Evolutionary conservation across 2,797 vertebrate genomes (phyloP).

Genomic region (Echeneis naucrates): DNA sequence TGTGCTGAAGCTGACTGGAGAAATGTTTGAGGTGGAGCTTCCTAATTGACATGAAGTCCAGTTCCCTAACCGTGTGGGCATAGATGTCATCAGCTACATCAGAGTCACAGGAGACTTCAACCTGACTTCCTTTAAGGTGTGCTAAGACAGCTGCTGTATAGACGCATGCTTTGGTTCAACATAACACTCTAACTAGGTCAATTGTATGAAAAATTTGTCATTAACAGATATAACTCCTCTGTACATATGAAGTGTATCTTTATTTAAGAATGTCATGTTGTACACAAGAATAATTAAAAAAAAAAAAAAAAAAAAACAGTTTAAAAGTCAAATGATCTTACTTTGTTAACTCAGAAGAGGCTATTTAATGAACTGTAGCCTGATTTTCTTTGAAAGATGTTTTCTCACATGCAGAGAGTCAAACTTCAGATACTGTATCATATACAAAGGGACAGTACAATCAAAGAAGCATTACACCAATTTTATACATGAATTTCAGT

Average conservation of each 20-base stretch:
- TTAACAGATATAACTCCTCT: not conserved
- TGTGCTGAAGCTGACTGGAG: constrained; percentile 76
- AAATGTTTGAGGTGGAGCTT: constrained; percentile 86
- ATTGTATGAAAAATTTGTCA: not conserved
- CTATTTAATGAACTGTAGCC: not conserved
- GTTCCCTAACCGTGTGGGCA: constrained; percentile 84
- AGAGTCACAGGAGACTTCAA: constrained; percentile 79
- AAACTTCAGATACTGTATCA: not conserved
- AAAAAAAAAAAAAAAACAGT: no score
- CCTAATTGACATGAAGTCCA: constrained; percentile 80
- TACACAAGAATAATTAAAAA: constrained; percentile 9
- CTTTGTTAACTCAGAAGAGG: not conserved
- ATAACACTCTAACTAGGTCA: not conserved
- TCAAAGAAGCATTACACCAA: not conserved
- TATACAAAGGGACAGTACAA: not conserved
- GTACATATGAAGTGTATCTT: not conserved
- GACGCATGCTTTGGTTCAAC: not conserved
- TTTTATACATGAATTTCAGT: not conserved
- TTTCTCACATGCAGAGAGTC: no score
- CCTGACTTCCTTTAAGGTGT: constrained; percentile 87
- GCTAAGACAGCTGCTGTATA: constrained; percentile 53
- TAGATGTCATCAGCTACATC: constrained; percentile 81
- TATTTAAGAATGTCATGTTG: constrained; percentile 14
- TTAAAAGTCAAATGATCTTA: not conserved
- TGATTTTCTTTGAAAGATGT: not conserved